Evolutionary conservation across 2,797 vertebrate genomes (phyloP), one percentile per base, ranked within the genome.

Genomic region (Gambelia wislizenii): DNA sequence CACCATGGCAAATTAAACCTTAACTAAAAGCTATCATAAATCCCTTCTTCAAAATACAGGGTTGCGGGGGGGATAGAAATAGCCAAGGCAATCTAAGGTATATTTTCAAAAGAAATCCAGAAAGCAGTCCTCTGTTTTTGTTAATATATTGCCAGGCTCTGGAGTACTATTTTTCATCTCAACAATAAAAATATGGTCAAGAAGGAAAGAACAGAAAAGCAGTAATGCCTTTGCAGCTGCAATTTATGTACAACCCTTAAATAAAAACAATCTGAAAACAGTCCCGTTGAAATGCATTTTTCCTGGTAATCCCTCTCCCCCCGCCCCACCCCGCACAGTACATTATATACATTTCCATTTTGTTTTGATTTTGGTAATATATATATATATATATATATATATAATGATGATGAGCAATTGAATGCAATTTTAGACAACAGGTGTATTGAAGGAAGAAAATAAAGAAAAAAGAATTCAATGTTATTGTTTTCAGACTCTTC

Each of bases 31-130:
- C 89, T 96, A 94, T 96, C 96, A 96, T 96, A 96, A 96, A 96
- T 95, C 95, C 96, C 96, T 94, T 96, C 91, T 95, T 96, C 83
- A 92, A 95, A 95, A 95, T 95, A 93, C 89, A 93, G 89, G 89
- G n/a, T n/a, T n/a, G n/a, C n/a, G 94, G 95, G 13, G 10, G 33
- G 12, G 96, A 96, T 88, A 94, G 90, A 94, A 94, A 83, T 91
- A 94, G 93, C 92, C 95, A 94, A 97, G 92, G 95, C 96, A 98
- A 98, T 98, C 95, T 95, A 91, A 96, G 94, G 95, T 96, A 97
- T 95, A 96, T 97, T 98, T 98, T 98, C 96, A 97, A 97, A 97
- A 97, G 93, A 95, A 96, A 97, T 98, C 98, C 94, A 97, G 95
- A 97, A 98, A 98, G 96, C 97, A 97, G 95, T 96, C 94, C 89